phyloP scores from a whole-genome alignment of 2,888 invertebrate species.

The Melinopterus prodromus region DNA sequence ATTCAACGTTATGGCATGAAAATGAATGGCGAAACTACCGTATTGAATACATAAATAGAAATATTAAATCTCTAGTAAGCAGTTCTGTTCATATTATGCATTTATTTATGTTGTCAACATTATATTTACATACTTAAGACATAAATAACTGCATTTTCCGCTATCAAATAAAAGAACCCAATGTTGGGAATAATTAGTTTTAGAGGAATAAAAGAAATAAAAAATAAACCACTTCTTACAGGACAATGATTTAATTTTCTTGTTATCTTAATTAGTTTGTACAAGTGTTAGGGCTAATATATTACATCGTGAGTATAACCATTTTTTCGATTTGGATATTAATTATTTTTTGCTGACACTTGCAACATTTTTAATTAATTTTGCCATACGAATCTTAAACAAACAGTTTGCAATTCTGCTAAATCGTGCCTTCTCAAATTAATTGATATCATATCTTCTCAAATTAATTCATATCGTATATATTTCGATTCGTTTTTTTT shows the following conservation, averaged over 20 bases:
- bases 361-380: not conserved
- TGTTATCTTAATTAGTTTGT: conserved; percentile 17
- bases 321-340: not conserved
- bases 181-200: too few species aligned
- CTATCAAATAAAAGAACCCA: too few species aligned
- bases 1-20: too few species aligned
- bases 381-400: not conserved
- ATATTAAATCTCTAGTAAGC: too few species aligned
- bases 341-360: not conserved
- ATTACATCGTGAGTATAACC: too few species aligned
- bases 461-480: not conserved
- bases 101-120: too few species aligned
- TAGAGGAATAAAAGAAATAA: not conserved
- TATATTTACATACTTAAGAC: too few species aligned
- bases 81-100: too few species aligned
- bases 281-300: not conserved
- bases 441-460: not conserved
- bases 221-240: not conserved
- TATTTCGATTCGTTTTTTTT: conserved; percentile 18
- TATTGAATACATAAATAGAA: too few species aligned
- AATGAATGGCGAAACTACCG: too few species aligned
- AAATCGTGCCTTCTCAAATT: not conserved
- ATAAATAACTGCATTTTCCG: too few species aligned
- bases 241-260: not conserved
- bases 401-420: too few species aligned